Conservation (phyloP, 2,113 vertebrate genomes). For the Microcebus griseorufus region DNA sequence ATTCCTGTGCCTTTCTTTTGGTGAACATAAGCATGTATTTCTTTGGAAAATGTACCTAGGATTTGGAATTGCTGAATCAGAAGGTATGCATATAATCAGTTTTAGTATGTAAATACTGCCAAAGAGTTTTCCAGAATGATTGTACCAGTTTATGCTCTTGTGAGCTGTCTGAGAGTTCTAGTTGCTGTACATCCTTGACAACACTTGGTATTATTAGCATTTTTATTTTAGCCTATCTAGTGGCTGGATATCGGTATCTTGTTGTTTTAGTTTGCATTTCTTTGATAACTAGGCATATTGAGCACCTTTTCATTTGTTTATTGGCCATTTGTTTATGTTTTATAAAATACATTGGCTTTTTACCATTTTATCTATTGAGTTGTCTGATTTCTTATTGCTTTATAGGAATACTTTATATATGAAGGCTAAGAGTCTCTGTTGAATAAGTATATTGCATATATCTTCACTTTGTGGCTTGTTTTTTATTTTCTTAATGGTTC, state of each 20-base stretch:
- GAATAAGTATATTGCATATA: neutral
- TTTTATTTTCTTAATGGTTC: neutral
- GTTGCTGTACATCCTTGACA: neutral
- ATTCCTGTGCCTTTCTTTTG: neutral
- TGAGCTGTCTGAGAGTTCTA: neutral
- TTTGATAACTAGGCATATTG: neutral
- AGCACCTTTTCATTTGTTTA: neutral
- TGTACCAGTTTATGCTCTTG: neutral
- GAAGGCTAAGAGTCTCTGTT: neutral
- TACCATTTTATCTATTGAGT: too few species aligned
- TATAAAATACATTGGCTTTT: neutral
- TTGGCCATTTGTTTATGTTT: neutral
- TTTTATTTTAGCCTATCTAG: neutral
- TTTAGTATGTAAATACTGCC: neutral
- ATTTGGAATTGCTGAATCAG: neutral
- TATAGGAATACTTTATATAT: neutral
- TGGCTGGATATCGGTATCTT: neutral
- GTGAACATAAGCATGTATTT: neutral
- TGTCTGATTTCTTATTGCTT: neutral
- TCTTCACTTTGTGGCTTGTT: neutral
- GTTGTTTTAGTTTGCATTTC: neutral
- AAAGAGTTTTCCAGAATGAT: constrained; percentile 11
- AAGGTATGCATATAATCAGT: neutral
- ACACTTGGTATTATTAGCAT: neutral
- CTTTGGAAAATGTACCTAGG: neutral